A percentile compares a stretch with the other conserved stretches of the same genome.
phyloP scores from a whole-genome alignment of 2,797 vertebrate species.

The Perdix hodgsoniae region DNA sequence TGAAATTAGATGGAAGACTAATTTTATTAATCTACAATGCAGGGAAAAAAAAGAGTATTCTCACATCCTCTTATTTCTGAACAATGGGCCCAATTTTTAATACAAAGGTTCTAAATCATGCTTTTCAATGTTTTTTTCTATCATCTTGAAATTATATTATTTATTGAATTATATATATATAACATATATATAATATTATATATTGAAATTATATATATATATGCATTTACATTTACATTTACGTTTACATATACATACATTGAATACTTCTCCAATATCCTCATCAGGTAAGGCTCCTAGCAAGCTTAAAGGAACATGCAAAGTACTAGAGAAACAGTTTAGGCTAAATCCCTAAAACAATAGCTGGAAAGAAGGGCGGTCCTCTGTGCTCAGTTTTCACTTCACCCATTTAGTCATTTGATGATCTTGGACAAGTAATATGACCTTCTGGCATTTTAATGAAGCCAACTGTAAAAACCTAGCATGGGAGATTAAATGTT shows the following conservation, averaged over 20 bases:
- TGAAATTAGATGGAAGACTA: slow-evolving; percentile 67
- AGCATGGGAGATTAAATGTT: not conserved
- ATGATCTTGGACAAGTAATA: slow-evolving; percentile 25
- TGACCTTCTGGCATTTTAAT: slow-evolving; percentile 23
- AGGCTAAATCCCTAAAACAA: not conserved
- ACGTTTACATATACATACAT: slow-evolving; percentile 9
- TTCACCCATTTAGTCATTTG: slow-evolving; percentile 43
- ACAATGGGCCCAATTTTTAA: slow-evolving; percentile 64
- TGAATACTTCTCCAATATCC: slow-evolving; percentile 17
- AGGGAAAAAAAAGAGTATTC: slow-evolving; percentile 57
- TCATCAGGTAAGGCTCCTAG: not conserved
- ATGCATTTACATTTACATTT: slow-evolving; percentile 35
- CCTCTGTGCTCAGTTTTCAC: slow-evolving; percentile 34
- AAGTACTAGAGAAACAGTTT: not conserved
- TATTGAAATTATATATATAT: too few species aligned
- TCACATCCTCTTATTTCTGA: slow-evolving; percentile 65
- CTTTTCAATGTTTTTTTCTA: slow-evolving; percentile 70
- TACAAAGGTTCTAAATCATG: slow-evolving; percentile 58
- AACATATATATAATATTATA: too few species aligned
- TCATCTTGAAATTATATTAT: slow-evolving; percentile 56
- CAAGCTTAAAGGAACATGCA: not conserved
- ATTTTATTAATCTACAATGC: slow-evolving; percentile 62
- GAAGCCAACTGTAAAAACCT: slow-evolving; percentile 22
- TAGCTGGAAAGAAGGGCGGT: slow-evolving; percentile 10
- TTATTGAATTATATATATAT: too few species aligned